These are phyloP conservation scores for Alviniconcha marisindica DNA, from an alignment of 1,140 invertebrate genomes.

Conservation along the genomic window DNA sequence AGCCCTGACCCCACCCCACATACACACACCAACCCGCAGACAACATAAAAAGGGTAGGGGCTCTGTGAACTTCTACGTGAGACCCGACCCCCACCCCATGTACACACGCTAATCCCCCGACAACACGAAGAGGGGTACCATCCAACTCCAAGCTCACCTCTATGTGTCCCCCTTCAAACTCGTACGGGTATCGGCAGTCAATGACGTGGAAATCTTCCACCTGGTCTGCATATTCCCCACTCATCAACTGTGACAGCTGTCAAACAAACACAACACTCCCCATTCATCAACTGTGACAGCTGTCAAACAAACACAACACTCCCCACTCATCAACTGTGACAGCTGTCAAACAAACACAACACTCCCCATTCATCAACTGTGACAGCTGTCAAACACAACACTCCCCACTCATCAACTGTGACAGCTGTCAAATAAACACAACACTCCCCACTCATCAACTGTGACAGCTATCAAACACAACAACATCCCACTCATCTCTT, in stretches of 20 bases:
- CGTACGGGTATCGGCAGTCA: constrained; percentile 93
- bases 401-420: constrained; percentile 79
- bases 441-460: too few species aligned
- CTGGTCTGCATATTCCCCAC: constrained; percentile 64
- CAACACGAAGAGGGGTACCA: too few species aligned
- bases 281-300: constrained; percentile 80
- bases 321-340: too few species aligned
- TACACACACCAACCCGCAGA: too few species aligned
- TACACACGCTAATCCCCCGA: too few species aligned
- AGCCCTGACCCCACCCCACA: too few species aligned
- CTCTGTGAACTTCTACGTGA: too few species aligned
- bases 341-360: too few species aligned
- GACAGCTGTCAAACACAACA: constrained; percentile 56
- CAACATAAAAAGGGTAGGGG: too few species aligned
- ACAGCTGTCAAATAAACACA: constrained; percentile 69
- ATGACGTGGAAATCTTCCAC: constrained; percentile 74
- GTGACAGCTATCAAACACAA: too few species aligned
- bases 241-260: constrained; percentile 62
- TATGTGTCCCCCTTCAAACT: constrained; percentile 98
- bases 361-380: constrained; percentile 60
- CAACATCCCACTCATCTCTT: constrained; percentile 63
- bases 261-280: constrained; percentile 36
- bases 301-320: constrained; percentile 59
- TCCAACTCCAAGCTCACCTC: constrained; percentile 60
- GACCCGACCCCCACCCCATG: too few species aligned